Conservation (phyloP, 2,797 vertebrate species). For the Enteromius unitaeniatus region DNA sequence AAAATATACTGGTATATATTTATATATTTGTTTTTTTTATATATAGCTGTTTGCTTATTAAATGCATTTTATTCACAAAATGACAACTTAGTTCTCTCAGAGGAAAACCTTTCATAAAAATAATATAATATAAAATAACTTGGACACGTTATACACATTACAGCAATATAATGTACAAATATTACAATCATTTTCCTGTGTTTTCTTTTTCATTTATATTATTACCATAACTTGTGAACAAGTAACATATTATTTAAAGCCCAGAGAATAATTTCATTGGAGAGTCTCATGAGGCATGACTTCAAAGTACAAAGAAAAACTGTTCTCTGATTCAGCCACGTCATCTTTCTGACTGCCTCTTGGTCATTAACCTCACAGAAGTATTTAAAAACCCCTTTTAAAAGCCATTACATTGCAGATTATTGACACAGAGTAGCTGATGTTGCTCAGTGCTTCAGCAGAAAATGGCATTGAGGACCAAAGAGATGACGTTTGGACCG, state of each 20-base stretch:
- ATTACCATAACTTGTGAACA: conserved; percentile 78
- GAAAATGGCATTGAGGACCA: conserved; percentile 59
- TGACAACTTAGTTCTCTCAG: conserved; percentile 84
- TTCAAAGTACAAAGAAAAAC: conserved; percentile 54
- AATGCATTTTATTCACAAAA: conserved; percentile 88
- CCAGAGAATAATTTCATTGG: conserved; percentile 77
- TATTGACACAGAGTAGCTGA: conserved; percentile 65
- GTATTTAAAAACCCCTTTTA: conserved; percentile 62
- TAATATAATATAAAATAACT: conserved; percentile 90
- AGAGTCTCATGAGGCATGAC: conserved; percentile 72
- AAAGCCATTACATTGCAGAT: conserved; percentile 65
- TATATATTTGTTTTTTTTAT: conserved; percentile 83
- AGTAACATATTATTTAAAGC: conserved; percentile 80
- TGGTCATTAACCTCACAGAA: conserved; percentile 65
- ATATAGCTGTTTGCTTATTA: conserved; percentile 87
- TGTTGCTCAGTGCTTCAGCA: conserved; percentile 63
- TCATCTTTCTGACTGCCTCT: conserved; percentile 51
- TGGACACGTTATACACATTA: conserved; percentile 86
- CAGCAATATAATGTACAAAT: conserved; percentile 87
- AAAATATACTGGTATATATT: conserved; percentile 86
- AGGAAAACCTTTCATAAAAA: conserved; percentile 86
- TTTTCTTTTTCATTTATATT: conserved; percentile 75
- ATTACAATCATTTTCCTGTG: conserved; percentile 86
- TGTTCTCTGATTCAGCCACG: conserved; percentile 44
- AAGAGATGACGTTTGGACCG: conserved; percentile 64